Evolutionary conservation across 1,140 invertebrate genomes (phyloP).

Genomic region (Mizuhopecten yessoensis): DNA sequence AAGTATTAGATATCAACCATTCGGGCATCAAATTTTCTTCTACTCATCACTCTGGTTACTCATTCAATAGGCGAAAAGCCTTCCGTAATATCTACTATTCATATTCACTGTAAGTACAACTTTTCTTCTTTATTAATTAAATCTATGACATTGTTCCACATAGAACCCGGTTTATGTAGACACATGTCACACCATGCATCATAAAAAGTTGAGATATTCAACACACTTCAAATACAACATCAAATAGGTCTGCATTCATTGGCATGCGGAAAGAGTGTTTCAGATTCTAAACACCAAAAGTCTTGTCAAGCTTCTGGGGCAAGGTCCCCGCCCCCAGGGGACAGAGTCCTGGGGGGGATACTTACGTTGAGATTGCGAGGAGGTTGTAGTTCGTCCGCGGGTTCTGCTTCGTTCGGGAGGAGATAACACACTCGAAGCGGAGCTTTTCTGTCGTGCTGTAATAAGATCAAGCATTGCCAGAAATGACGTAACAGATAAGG

Average conservation of each 20-base stretch:
- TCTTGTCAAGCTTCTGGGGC: neutral
- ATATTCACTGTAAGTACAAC: no score
- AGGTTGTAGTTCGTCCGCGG: conserved; percentile 89
- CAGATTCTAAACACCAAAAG: neutral
- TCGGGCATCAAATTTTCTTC: no score
- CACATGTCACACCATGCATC: neutral
- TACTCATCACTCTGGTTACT: no score
- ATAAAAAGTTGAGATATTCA: neutral
- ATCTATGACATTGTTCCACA: no score
- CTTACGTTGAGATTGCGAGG: conserved; percentile 96
- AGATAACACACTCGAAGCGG: conserved; percentile 75
- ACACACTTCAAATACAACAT: no score
- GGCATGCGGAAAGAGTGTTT: neutral
- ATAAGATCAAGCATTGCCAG: conserved; percentile 63
- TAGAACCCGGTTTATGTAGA: no score
- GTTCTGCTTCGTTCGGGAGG: conserved; percentile 86
- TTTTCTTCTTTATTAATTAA: no score
- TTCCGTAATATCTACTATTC: no score
- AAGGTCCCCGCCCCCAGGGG: neutral
- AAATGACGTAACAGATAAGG: neutral
- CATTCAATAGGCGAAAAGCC: no score
- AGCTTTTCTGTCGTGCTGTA: conserved; percentile 78
- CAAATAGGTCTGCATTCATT: no score
- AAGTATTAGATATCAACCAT: no score
- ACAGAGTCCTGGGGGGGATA: conserved; percentile 58